phyloP scores from a whole-genome alignment of 2,113 vertebrate species.

The Lycaon pictus region DNA sequence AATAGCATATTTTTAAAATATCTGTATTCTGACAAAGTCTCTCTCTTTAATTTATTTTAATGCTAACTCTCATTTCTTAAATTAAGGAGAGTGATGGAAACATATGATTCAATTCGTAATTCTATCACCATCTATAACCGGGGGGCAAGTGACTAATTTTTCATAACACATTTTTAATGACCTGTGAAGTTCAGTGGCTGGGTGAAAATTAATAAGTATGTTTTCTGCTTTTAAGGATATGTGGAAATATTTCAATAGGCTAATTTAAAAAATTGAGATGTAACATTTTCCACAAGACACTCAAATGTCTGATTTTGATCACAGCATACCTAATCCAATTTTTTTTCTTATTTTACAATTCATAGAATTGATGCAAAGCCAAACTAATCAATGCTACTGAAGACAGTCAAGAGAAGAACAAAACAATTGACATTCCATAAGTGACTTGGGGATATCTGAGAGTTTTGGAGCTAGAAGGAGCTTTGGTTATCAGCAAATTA shows the following conservation, averaged over 20 bases:
- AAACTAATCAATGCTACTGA: slow-evolving; percentile 6
- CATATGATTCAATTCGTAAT: background rate
- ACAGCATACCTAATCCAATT: background rate
- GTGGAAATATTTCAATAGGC: background rate
- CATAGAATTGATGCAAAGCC: slow-evolving; percentile 34
- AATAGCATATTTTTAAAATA: background rate
- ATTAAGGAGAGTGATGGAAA: background rate
- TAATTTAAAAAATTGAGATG: slow-evolving; percentile 5
- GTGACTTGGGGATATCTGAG: background rate
- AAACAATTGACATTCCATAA: background rate
- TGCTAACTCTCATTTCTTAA: slow-evolving; percentile 53
- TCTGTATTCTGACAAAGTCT: background rate
- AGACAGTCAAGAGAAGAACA: background rate
- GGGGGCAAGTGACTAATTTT: slow-evolving; percentile 1
- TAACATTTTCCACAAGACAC: background rate
- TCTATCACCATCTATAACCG: background rate
- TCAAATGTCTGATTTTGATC: background rate
- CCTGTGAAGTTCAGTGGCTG: slow-evolving; percentile 5
- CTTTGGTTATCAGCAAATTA: background rate
- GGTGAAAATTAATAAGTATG: background rate
- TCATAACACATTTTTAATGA: slow-evolving; percentile 55
- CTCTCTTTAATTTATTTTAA: background rate
- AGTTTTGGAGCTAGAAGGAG: background rate
- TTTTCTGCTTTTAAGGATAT: slow-evolving; percentile 36
- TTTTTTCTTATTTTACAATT: slow-evolving; percentile 1